Base-by-base conservation (phyloP, 1,140 invertebrate species). In the Diabrotica virgifera region DNA sequence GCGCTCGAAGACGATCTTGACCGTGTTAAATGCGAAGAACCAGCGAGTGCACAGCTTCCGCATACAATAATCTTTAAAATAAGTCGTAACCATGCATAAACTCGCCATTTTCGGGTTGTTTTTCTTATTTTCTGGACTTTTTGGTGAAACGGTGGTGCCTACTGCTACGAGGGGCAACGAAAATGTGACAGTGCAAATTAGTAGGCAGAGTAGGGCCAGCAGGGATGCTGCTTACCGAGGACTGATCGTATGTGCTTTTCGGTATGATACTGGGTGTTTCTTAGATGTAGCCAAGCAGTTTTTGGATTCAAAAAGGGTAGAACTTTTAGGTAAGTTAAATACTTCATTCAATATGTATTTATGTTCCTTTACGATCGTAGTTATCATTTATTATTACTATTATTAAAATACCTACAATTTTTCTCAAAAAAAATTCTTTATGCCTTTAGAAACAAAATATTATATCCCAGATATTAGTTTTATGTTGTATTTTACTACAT, bases 221-320 rank as follows among this genome's bases (percentile, higher is more conserved):
- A 6, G 5, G 2, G 35, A 52, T 36, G 5, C 40, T 6, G 10
- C 54, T 38, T 62, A 62, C 38, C 36, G 24, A 11, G 52, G 52
- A 35, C 12, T 62, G 51, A 36, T 62, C 35, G 24, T 24, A 24
- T 62, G 60, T 54, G 60, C 60, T 46, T 11, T 62, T 8, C 60
- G 60, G 51, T 62, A 62, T 38, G 60, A 62, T n/a, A 13, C 60
- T 52, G 14, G 46, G 11, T 62, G 60, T 53, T 14, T 62, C 8
- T n/a, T 62, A 10, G 60, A 54, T 38, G 60, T 54, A 10, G 60
- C 60, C 13, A 36, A 14, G 36, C 36, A 62, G 5, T 62, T 54
- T n/a, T 62, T 62, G 36, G 60, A 62, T 35, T 0, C 11, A 12
- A 35, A 54, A 11, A 62, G 38, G 51, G 12, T 37, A 12, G 52